Evolutionary conservation across 2,113 vertebrate species (phyloP).

Genomic region (Rallus limicola): DNA sequence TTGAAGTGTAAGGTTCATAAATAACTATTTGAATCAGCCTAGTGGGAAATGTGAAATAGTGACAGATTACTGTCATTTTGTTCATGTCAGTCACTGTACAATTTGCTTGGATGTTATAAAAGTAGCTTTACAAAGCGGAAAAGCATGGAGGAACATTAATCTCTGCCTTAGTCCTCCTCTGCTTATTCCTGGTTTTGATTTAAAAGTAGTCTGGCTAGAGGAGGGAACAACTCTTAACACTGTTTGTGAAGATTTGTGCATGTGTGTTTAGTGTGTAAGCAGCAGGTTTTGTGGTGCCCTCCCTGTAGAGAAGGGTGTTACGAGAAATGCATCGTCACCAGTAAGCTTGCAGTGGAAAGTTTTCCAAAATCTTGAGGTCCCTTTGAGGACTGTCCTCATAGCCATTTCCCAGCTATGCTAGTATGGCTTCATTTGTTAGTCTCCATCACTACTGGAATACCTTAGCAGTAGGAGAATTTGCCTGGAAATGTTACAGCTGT

Average conservation of each 20-base stretch:
- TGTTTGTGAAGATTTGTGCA: neutral
- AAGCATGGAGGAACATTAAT: conserved; percentile 12
- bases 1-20: conserved; percentile 58
- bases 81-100: conserved; percentile 23
- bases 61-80: conserved; percentile 56
- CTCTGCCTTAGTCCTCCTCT: neutral
- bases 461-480: neutral
- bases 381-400: neutral
- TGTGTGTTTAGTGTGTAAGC: neutral
- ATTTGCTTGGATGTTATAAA: neutral
- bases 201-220: neutral
- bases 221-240: neutral
- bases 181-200: neutral
- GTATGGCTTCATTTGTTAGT: neutral
- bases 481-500: neutral
- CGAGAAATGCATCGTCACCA: neutral
- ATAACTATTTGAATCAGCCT: conserved; percentile 36
- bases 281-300: neutral
- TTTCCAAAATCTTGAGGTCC: neutral
- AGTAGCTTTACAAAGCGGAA: conserved; percentile 11
- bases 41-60: conserved; percentile 32
- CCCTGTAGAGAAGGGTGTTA: neutral
- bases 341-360: neutral
- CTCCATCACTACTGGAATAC: neutral
- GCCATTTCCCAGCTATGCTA: neutral